A percentile compares a stretch with the other conserved stretches of the same genome.
Conservation (phyloP, 1,140 invertebrate genomes). For the Pogonomyrmex californicus region DNA sequence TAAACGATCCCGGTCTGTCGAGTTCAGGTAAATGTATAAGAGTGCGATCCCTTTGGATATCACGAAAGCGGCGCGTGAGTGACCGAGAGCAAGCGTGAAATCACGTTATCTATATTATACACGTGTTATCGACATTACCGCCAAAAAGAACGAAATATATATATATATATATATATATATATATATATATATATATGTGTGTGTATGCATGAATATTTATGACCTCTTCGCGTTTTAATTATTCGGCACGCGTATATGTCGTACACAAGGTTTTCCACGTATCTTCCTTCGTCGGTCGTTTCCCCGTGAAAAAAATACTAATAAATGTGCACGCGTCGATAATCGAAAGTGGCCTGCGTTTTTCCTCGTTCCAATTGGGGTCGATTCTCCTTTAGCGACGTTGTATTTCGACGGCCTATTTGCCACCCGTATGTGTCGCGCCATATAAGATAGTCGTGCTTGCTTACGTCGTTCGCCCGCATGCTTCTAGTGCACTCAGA, state of each 20-base stretch:
- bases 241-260: not conserved
- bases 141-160: not conserved
- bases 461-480: constrained; percentile 81
- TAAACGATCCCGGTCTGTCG: constrained; percentile 66
- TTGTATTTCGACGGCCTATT: constrained; percentile 85
- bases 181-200: not conserved
- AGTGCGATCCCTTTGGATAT: not conserved
- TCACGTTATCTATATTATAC: not conserved
- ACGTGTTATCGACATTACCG: not conserved
- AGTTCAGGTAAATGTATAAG: constrained; percentile 41
- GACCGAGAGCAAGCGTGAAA: not conserved
- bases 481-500: constrained; percentile 81
- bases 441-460: constrained; percentile 82
- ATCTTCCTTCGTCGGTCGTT: not conserved
- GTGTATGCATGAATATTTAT: no score
- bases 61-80: constrained; percentile 18
- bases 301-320: not conserved
- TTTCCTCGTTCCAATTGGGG: constrained; percentile 66
- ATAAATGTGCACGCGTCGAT: constrained; percentile 20
- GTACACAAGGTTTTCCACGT: not conserved
- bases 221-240: not conserved
- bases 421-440: constrained; percentile 84
- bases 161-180: not conserved
- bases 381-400: constrained; percentile 73
- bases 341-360: constrained; percentile 52